Evolutionary conservation across 2,797 vertebrate genomes (phyloP).

Genomic region (Pelobates cultripes): DNA sequence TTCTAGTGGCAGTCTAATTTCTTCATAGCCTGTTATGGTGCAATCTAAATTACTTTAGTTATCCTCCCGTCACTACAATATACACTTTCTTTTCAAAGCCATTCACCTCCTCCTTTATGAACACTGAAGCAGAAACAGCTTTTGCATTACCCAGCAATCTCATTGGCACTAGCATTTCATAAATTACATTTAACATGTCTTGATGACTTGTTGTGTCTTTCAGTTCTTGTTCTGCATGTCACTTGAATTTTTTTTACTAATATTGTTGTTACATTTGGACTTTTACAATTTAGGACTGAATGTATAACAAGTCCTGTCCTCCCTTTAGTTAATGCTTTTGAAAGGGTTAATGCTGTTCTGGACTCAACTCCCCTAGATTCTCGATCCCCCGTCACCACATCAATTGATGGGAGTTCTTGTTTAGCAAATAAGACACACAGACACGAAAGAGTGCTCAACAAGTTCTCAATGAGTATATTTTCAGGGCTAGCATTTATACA

Average conservation of each 20-base stretch:
- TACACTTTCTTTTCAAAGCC: neutral
- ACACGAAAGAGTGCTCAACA: too few species aligned
- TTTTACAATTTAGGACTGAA: neutral
- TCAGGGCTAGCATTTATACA: too few species aligned
- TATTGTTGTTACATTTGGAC: neutral
- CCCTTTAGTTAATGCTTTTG: constrained; percentile 27
- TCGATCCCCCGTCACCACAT: too few species aligned
- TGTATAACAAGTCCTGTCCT: constrained; percentile 24
- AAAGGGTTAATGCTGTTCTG: too few species aligned
- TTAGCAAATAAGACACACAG: too few species aligned
- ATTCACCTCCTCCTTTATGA: neutral
- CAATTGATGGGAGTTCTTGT: too few species aligned
- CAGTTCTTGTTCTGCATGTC: neutral
- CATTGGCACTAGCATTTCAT: neutral
- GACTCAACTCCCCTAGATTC: too few species aligned
- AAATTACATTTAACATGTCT: neutral
- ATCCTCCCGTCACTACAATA: neutral
- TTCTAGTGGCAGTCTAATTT: constrained; percentile 9
- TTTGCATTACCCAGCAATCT: neutral
- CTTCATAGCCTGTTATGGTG: constrained; percentile 12
- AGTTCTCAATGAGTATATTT: too few species aligned
- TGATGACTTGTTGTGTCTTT: neutral
- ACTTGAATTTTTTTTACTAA: neutral
- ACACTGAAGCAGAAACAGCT: neutral
- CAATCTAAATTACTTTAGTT: constrained; percentile 1